A percentile compares a stretch with the other conserved stretches of the same genome.
These are phyloP conservation scores for Mesocricetus auratus DNA, from an alignment of 2,113 vertebrate genomes.

Conservation along the genomic window DNA sequence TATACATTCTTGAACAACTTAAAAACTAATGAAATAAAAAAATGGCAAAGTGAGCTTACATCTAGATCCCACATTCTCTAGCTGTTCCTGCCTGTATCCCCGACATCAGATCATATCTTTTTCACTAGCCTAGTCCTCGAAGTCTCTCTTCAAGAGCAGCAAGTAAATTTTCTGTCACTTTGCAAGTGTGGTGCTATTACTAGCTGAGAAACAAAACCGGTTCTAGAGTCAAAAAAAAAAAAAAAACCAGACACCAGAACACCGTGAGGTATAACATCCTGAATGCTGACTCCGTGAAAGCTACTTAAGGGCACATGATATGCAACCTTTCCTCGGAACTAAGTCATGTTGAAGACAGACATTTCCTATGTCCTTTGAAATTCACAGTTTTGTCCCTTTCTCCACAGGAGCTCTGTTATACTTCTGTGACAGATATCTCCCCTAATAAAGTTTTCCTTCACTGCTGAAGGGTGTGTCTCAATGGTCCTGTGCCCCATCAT, in stretches of 20 bases:
- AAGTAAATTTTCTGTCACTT: not conserved
- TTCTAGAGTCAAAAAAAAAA: too few relatives aligned
- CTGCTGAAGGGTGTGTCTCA: not conserved
- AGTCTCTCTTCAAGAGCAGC: not conserved
- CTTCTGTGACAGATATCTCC: not conserved
- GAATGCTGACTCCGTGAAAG: not conserved
- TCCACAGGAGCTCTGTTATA: too few relatives aligned
- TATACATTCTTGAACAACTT: not conserved
- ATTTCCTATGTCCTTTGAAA: not conserved
- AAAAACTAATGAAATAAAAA: not conserved
- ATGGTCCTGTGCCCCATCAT: not conserved
- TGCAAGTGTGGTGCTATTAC: not conserved
- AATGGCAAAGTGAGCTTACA: not conserved
- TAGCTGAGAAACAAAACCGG: not conserved
- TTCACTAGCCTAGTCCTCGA: not conserved
- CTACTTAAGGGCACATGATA: not conserved
- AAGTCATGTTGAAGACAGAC: not conserved
- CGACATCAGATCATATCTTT: not conserved
- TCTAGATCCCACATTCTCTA: not conserved
- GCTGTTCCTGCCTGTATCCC: not conserved
- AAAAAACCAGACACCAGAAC: not conserved
- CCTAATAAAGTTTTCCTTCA: not conserved
- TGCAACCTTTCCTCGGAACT: accelerated
- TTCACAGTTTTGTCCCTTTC: not conserved
- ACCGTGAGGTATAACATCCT: not conserved